phyloP scores from a whole-genome alignment of 2,113 vertebrate genomes.

The Zosterops hypoxanthus region DNA sequence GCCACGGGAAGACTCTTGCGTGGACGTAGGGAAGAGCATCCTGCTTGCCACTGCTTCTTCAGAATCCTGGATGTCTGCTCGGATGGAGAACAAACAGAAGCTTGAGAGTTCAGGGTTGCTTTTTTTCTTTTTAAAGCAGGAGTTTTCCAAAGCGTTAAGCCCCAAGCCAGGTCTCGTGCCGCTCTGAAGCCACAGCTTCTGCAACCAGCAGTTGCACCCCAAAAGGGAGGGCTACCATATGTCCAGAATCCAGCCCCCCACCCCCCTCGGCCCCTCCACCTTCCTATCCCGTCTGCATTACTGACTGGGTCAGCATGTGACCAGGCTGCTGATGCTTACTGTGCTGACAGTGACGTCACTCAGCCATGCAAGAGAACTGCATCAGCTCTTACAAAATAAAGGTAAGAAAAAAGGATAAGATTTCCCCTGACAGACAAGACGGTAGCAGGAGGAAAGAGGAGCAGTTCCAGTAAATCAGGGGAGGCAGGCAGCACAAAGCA shows the following conservation, averaged over 20 bases:
- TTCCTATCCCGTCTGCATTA: conserved; percentile 89
- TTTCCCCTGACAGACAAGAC: conserved; percentile 59
- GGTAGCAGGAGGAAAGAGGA: conserved; percentile 29
- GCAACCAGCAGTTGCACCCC: conserved; percentile 54
- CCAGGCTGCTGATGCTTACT: conserved; percentile 95
- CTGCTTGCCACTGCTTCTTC: conserved; percentile 89
- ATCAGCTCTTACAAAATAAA: conserved; percentile 75
- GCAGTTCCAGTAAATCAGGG: conserved; percentile 23
- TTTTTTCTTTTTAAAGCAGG: conserved; percentile 31
- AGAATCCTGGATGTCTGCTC: conserved; percentile 85
- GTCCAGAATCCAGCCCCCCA: conserved; percentile 65
- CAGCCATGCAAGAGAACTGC: conserved; percentile 79
- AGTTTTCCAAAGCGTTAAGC: conserved; percentile 62
- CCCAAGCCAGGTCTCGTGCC: background rate
- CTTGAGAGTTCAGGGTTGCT: conserved; percentile 68
- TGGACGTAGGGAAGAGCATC: conserved; percentile 93
- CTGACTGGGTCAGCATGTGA: conserved; percentile 97
- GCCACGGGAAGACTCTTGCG: conserved; percentile 88
- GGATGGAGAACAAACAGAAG: conserved; percentile 68
- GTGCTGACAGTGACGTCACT: conserved; percentile 96
- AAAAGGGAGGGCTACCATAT: conserved; percentile 81
- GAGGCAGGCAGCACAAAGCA: conserved; percentile 26
- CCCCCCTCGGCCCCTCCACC: conserved; percentile 66
- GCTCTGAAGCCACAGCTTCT: conserved; percentile 44
- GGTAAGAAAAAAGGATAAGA: conserved; percentile 65